Conservation (phyloP, 2,797 vertebrate genomes). For the Micropoecilia bifurca region DNA sequence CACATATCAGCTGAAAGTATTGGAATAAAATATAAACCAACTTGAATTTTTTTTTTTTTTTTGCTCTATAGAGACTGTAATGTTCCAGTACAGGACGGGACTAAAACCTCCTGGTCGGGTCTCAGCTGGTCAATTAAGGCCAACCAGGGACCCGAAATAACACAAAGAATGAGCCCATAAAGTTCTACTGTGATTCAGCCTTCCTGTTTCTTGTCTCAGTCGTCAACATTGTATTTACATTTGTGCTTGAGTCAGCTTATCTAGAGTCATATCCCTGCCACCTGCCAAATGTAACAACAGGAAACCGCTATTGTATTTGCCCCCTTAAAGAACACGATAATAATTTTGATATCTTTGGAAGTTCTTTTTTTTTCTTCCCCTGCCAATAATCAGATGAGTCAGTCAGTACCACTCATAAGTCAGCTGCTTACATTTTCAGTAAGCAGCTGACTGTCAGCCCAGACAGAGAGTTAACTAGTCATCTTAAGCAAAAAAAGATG, state of each 20-base stretch:
- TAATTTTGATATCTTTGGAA: neutral
- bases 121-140: slow-evolving; percentile 18
- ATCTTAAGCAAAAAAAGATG: neutral
- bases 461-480: neutral
- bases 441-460: neutral
- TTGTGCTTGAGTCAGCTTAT: slow-evolving; percentile 16
- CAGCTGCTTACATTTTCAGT: neutral
- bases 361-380: neutral
- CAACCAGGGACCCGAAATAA: slow-evolving; percentile 4
- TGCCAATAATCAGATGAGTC: neutral
- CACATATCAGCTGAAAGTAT: neutral
- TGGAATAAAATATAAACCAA: slow-evolving; percentile 26
- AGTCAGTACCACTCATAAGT: neutral
- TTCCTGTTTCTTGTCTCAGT: slow-evolving; percentile 28
- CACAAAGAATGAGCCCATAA: slow-evolving; percentile 23
- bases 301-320: slow-evolving; percentile 29
- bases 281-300: slow-evolving; percentile 27
- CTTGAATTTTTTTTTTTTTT: neutral
- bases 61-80: neutral
- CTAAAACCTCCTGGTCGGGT: slow-evolving; percentile 8
- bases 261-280: slow-evolving; percentile 27
- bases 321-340: neutral
- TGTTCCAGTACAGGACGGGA: neutral
- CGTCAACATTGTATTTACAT: slow-evolving; percentile 10
- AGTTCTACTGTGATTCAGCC: slow-evolving; percentile 25